phyloP scores from a whole-genome alignment of 2,888 invertebrate genomes.

The Drosophila peninsularis region DNA sequence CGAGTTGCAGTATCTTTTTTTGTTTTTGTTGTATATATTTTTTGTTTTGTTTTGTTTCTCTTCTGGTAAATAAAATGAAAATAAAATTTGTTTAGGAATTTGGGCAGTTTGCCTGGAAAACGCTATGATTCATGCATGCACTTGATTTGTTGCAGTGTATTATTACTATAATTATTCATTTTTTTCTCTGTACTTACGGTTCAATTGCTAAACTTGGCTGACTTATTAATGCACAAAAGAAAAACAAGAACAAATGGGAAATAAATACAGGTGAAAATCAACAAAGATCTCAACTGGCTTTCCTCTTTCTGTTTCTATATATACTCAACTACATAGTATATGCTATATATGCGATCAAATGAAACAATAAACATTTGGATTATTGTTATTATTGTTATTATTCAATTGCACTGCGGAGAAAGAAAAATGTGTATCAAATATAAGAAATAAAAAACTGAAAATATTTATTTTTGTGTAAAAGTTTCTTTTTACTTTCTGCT shows the following conservation, averaged over 20 bases:
- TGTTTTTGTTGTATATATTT: slow-evolving; percentile 10
- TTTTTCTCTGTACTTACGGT: slow-evolving; percentile 64
- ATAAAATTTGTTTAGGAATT: slow-evolving; percentile 32
- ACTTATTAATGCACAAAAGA: slow-evolving; percentile 27
- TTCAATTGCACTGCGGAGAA: slow-evolving; percentile 45
- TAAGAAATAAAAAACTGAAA: slow-evolving; percentile 16
- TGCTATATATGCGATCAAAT: slow-evolving; percentile 37
- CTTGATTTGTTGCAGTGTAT: slow-evolving; percentile 33
- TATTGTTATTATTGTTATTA: slow-evolving; percentile 31
- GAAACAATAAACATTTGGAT: slow-evolving; percentile 52
- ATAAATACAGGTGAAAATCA: slow-evolving; percentile 30
- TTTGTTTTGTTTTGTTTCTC: slow-evolving; percentile 7
- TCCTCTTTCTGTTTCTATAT: slow-evolving; percentile 17
- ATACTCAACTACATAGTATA: slow-evolving; percentile 32
- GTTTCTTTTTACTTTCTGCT: slow-evolving; percentile 19
- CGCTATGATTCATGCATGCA: slow-evolving; percentile 59
- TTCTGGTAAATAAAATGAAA: slow-evolving; percentile 9
- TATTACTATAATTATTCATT: slow-evolving; percentile 15
- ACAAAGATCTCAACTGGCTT: slow-evolving; percentile 26
- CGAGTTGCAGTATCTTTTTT: slow-evolving; percentile 49
- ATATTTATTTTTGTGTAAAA: neutral
- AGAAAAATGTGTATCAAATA: slow-evolving; percentile 19
- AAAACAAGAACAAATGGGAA: neutral
- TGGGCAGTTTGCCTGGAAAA: slow-evolving; percentile 70
- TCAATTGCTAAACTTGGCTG: slow-evolving; percentile 54